Evolutionary conservation across 2,888 invertebrate genomes (phyloP).

Genomic region (Blomia tropicalis): DNA sequence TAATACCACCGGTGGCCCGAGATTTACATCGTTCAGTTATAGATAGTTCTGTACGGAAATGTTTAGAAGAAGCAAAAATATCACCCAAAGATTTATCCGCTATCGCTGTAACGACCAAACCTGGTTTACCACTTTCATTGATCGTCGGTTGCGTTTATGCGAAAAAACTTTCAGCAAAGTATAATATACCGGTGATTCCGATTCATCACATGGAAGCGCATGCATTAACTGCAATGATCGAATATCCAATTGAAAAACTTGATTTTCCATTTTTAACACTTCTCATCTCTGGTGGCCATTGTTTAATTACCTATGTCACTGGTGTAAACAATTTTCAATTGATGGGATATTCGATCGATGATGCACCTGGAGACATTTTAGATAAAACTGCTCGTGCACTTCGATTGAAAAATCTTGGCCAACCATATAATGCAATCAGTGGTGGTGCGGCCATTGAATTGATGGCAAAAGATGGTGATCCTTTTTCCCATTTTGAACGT

Average conservation of each 20-base stretch:
- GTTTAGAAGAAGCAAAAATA: slow-evolving; percentile 40
- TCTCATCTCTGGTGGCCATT: slow-evolving; percentile 84
- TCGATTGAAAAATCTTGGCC: slow-evolving; percentile 54
- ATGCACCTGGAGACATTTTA: slow-evolving; percentile 80
- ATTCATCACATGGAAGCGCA: slow-evolving; percentile 99
- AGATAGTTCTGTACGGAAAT: slow-evolving; percentile 50
- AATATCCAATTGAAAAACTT: slow-evolving; percentile 35
- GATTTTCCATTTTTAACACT: slow-evolving; percentile 75
- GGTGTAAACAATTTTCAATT: slow-evolving; percentile 57
- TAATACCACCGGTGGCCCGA: slow-evolving; percentile 69
- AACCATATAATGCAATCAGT: slow-evolving; percentile 52
- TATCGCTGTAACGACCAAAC: slow-evolving; percentile 76
- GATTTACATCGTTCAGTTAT: slow-evolving; percentile 65
- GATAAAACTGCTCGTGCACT: slow-evolving; percentile 76
- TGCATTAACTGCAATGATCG: slow-evolving; percentile 54
- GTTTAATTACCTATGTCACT: slow-evolving; percentile 38
- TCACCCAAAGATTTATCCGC: slow-evolving; percentile 52
- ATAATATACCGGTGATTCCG: slow-evolving; percentile 57
- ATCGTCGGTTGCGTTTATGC: slow-evolving; percentile 57
- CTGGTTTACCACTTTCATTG: slow-evolving; percentile 64
- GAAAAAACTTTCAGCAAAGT: slow-evolving; percentile 32
- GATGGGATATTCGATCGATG: slow-evolving; percentile 61
- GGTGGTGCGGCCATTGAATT: slow-evolving; percentile 75
- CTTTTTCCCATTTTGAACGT: slow-evolving; percentile 47
- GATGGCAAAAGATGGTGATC: slow-evolving; percentile 54